Percentiles rank a stretch among this genome's conserved stretches.
phyloP scores from a whole-genome alignment of 2,113 vertebrate genomes.

The Pelusios castaneus region DNA sequence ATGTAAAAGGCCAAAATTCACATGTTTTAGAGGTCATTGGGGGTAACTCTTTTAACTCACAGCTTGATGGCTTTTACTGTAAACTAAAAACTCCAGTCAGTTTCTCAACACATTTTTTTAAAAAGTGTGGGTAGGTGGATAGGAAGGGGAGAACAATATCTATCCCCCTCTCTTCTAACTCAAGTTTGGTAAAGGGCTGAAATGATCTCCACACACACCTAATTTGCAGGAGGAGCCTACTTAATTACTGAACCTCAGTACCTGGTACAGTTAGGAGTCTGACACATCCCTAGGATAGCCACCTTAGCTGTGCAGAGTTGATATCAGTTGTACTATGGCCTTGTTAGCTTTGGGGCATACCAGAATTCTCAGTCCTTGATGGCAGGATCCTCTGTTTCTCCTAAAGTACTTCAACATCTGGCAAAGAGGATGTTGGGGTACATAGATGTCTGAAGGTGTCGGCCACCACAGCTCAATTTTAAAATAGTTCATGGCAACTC shows the following conservation, averaged over 20 bases:
- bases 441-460: not conserved
- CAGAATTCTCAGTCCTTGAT: not conserved
- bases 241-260: rapidly evolving
- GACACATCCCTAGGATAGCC: rapidly evolving
- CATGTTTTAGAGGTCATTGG: not conserved
- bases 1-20: not conserved
- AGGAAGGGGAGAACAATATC: not conserved
- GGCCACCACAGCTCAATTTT: slow-evolving; percentile 45
- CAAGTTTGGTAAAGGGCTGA: not conserved
- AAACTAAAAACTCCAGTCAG: not conserved
- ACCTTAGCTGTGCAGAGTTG: not conserved
- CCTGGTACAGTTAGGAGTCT: not conserved
- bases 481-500: slow-evolving; percentile 50
- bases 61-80: not conserved
- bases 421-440: not conserved
- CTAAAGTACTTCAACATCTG: slow-evolving; percentile 49
- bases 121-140: not conserved
- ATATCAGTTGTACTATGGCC: not conserved
- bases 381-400: slow-evolving; percentile 2
- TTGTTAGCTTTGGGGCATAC: not conserved
- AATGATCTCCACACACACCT: not conserved
- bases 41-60: not conserved
- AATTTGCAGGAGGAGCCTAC: not conserved
- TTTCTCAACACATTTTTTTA: not conserved
- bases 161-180: not conserved